Conservation (phyloP, 1,140 invertebrate genomes). For the Temnothorax nylanderi region DNA sequence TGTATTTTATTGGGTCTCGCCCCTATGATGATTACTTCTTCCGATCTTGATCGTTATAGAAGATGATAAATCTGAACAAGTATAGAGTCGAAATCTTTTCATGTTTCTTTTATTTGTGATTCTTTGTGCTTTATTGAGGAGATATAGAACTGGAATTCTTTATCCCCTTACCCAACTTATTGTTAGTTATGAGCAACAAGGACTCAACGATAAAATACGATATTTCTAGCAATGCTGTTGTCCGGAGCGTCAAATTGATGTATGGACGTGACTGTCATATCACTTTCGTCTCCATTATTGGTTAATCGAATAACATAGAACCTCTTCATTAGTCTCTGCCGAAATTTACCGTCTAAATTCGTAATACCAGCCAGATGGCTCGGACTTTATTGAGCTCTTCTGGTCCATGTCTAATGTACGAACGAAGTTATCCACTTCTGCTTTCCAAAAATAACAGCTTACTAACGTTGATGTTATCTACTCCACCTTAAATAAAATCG, state of each 20-base stretch:
- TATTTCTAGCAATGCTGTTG: not conserved
- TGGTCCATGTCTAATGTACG: slow-evolving; percentile 63
- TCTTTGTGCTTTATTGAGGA: slow-evolving; percentile 5
- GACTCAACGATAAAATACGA: not conserved
- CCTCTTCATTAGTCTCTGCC: slow-evolving; percentile 65
- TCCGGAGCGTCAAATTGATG: slow-evolving; percentile 18
- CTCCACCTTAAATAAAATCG: not conserved
- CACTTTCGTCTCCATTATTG: slow-evolving; percentile 64
- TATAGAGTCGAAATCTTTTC: not conserved
- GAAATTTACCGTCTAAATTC: slow-evolving; percentile 51
- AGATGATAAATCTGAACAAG: not conserved
- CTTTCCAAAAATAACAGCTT: not conserved
- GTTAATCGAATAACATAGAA: slow-evolving; percentile 72
- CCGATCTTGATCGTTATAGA: not conserved
- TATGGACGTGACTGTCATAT: slow-evolving; percentile 29
- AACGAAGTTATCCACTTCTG: slow-evolving; percentile 33
- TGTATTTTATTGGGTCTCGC: not conserved
- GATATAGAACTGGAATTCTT: slow-evolving; percentile 25
- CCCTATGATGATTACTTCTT: not conserved
- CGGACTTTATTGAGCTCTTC: slow-evolving; percentile 18
- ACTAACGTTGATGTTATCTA: not conserved
- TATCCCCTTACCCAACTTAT: not conserved
- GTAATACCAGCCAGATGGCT: slow-evolving; percentile 71
- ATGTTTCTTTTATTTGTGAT: not conserved
- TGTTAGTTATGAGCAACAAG: not conserved